Percentiles rank a stretch among this genome's conserved stretches.
Evolutionary conservation across 2,113 vertebrate species (phyloP).

Genomic region (Crypturellus undulatus): DNA sequence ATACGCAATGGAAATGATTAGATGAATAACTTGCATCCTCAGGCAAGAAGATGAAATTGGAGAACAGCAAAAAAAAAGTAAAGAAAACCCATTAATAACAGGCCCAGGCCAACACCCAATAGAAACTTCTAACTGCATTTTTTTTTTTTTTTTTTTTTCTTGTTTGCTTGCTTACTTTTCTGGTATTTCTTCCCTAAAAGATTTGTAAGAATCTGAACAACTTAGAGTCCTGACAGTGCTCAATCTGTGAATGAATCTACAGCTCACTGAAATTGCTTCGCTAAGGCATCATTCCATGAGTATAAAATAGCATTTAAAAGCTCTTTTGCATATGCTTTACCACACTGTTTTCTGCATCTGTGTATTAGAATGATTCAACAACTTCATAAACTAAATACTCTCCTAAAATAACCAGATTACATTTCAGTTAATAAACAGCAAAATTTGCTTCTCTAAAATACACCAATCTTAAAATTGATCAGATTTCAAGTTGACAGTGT

Average conservation of each 20-base stretch:
- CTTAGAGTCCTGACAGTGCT: neutral
- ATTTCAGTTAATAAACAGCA: slow-evolving; percentile 26
- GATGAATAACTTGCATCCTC: slow-evolving; percentile 31
- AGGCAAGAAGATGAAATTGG: neutral
- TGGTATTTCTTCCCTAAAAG: neutral
- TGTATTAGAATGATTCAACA: slow-evolving; percentile 7
- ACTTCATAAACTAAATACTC: slow-evolving; percentile 1
- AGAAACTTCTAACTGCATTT: neutral
- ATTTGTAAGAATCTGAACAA: neutral
- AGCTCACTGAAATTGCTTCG: slow-evolving; percentile 14
- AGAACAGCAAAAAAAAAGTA: neutral
- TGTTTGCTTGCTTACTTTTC: neutral
- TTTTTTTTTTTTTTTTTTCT: neutral
- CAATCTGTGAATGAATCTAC: neutral
- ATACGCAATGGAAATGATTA: neutral
- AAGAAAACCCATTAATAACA: slow-evolving; percentile 11
- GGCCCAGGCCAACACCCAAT: neutral
- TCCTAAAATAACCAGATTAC: neutral
- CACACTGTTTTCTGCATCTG: slow-evolving; percentile 24
- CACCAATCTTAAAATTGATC: neutral
- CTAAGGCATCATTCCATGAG: neutral
- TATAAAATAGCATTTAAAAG: slow-evolving; percentile 22
- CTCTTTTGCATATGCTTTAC: slow-evolving; percentile 32
- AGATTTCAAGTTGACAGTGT: neutral
- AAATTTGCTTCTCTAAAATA: neutral